These are phyloP conservation scores for Zoanthus sansibaricus DNA, from an alignment of 92 coral and sea anemone genomes.

Conservation along the genomic window DNA sequence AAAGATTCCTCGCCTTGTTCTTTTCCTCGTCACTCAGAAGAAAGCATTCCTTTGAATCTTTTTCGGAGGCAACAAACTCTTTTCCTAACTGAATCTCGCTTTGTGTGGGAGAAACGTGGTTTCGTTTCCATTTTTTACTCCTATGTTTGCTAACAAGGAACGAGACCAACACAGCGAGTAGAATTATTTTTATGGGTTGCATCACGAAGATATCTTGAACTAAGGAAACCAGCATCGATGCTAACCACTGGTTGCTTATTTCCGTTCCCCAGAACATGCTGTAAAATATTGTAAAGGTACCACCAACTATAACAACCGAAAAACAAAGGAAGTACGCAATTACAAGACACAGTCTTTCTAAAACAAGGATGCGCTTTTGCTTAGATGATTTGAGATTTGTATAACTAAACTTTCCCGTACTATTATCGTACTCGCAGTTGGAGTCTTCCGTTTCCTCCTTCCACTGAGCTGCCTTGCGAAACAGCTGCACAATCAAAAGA, in stretches of 20 bases:
- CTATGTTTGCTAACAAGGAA: conserved; percentile 14
- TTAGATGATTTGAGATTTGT: conserved; percentile 12
- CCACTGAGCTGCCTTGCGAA: conserved; percentile 42
- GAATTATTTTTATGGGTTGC: conserved; percentile 43
- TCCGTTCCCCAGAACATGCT: conserved; percentile 50
- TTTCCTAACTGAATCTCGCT: background rate
- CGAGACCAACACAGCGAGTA: conserved; percentile 32
- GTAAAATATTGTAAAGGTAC: conserved; percentile 49
- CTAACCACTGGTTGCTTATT: conserved; percentile 29
- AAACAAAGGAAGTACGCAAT: conserved; percentile 48
- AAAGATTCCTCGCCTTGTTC: background rate
- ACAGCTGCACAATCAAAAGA: conserved; percentile 65
- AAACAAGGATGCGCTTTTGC: background rate
- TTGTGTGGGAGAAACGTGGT: conserved; percentile 28
- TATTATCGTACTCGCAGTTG: background rate
- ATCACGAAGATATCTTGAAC: conserved; percentile 43
- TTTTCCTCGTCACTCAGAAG: conserved; percentile 14
- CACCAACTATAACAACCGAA: conserved; percentile 20
- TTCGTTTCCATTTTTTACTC: background rate
- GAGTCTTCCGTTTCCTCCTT: background rate
- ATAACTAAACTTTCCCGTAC: conserved; percentile 14
- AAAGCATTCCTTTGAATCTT: background rate
- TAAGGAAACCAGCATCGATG: conserved; percentile 40
- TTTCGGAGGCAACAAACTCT: background rate
- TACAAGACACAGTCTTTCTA: conserved; percentile 30